These are phyloP conservation scores for Physeter macrocephalus DNA, from an alignment of 2,113 vertebrate genomes.

Conservation along the genomic window DNA sequence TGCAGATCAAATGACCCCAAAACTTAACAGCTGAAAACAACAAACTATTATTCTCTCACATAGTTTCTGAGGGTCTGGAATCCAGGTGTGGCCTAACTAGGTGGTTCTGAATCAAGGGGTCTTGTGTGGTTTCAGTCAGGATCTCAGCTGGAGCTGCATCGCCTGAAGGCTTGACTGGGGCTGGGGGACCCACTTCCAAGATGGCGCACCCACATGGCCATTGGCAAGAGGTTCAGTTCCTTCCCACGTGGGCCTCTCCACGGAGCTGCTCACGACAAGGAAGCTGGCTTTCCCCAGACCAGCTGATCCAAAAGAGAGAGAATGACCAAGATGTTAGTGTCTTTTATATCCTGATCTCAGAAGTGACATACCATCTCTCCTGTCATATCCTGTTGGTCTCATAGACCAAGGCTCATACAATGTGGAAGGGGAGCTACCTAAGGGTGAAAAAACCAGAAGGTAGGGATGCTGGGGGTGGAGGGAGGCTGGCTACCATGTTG, in stretches of 20 bases:
- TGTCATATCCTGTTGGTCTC: not conserved
- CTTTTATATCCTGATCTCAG: not conserved
- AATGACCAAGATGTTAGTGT: not conserved
- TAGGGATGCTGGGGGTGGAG: not conserved
- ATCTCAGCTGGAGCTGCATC: not conserved
- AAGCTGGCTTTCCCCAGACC: not conserved
- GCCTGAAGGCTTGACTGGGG: not conserved
- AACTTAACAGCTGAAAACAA: not conserved
- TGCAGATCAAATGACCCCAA: not conserved
- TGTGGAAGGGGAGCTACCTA: no score
- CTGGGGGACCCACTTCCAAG: not conserved
- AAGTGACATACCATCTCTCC: not conserved
- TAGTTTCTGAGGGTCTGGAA: not conserved
- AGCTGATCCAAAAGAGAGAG: not conserved
- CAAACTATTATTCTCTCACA: not conserved
- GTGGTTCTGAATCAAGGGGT: not conserved
- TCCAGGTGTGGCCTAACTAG: not conserved
- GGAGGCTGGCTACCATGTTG: not conserved
- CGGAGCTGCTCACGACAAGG: not conserved
- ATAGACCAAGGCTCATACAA: not conserved
- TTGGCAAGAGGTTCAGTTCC: not conserved
- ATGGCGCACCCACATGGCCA: not conserved
- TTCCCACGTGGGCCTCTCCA: not conserved
- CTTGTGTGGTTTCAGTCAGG: not conserved
- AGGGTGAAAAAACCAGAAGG: not conserved